Percentiles rank a stretch among this genome's conserved stretches.
phyloP scores from a whole-genome alignment of 2,888 invertebrate species.

The Tenthredo scrophulariae region DNA sequence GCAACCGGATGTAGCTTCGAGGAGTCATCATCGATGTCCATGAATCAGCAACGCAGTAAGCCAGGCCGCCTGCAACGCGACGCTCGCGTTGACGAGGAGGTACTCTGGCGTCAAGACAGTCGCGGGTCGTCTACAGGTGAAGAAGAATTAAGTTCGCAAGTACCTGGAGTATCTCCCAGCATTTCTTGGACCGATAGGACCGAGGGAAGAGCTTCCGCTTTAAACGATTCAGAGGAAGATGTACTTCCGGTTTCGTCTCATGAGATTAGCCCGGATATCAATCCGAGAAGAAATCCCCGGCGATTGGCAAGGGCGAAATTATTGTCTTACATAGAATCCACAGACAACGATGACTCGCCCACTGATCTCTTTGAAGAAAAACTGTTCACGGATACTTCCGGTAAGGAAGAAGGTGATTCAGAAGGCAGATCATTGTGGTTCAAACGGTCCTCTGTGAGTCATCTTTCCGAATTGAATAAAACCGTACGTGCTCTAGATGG shows the following conservation, averaged over 20 bases:
- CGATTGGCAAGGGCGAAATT: conserved; percentile 40
- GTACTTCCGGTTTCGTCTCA: conserved; percentile 3
- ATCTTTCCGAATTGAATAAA: conserved; percentile 37
- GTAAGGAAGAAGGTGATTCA: conserved; percentile 44
- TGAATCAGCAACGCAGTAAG: conserved; percentile 51
- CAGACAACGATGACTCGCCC: conserved; percentile 50
- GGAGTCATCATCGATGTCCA: conserved; percentile 53
- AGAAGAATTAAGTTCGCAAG: conserved; percentile 13
- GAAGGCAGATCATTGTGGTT: conserved; percentile 17
- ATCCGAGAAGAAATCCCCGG: conserved; percentile 36
- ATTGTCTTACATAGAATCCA: conserved; percentile 34
- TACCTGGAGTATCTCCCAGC: neutral
- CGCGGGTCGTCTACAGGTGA: conserved; percentile 49
- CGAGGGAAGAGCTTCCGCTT: neutral
- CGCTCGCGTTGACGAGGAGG: conserved; percentile 23
- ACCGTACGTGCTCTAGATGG: conserved; percentile 36
- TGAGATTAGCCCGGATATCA: neutral
- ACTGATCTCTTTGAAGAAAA: conserved; percentile 24
- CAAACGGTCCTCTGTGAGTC: conserved; percentile 45
- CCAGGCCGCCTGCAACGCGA: conserved; percentile 37
- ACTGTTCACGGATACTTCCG: conserved; percentile 47
- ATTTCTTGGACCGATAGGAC: neutral
- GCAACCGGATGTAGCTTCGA: conserved; percentile 46
- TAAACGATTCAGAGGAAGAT: conserved; percentile 12
- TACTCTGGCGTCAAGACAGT: conserved; percentile 49